phyloP scores from a whole-genome alignment of 2,888 invertebrate species.

The Aricia artaxerxes region DNA sequence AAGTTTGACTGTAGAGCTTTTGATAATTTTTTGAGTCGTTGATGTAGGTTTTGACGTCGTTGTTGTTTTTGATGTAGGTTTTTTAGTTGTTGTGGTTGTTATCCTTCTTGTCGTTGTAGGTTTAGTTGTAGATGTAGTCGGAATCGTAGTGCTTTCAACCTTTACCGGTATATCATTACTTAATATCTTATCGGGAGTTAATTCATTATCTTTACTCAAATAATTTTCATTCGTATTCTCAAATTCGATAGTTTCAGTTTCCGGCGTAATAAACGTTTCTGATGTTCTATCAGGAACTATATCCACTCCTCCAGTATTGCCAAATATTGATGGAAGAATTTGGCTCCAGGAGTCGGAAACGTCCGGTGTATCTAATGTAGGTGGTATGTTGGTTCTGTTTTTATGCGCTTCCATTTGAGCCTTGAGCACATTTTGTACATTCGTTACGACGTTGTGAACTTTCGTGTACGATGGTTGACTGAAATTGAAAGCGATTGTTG shows the following conservation, averaged over 20 bases:
- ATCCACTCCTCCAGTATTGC: conserved; percentile 84
- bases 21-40: conserved; percentile 35
- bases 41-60: conserved; percentile 38
- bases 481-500: conserved; percentile 69
- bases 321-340: conserved; percentile 89
- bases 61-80: conserved; percentile 36
- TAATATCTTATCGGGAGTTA: conserved; percentile 49
- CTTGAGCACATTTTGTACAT: conserved; percentile 91
- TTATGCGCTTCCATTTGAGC: conserved; percentile 86
- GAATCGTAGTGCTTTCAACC: conserved; percentile 43
- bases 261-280: conserved; percentile 62
- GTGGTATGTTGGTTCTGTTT: conserved; percentile 66
- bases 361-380: conserved; percentile 85
- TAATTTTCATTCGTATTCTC: conserved; percentile 46
- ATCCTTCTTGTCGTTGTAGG: conserved; percentile 44
- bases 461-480: conserved; percentile 82
- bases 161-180: conserved; percentile 40
- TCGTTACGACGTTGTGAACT: conserved; percentile 89
- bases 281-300: conserved; percentile 78
- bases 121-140: conserved; percentile 42
- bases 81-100: conserved; percentile 42
- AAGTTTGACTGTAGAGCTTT: background rate
- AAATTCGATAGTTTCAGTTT: conserved; percentile 67
- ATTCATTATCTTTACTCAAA: conserved; percentile 40
- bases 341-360: conserved; percentile 90